phyloP scores from a whole-genome alignment of 2,113 vertebrate species.

The Alectura lathami region DNA sequence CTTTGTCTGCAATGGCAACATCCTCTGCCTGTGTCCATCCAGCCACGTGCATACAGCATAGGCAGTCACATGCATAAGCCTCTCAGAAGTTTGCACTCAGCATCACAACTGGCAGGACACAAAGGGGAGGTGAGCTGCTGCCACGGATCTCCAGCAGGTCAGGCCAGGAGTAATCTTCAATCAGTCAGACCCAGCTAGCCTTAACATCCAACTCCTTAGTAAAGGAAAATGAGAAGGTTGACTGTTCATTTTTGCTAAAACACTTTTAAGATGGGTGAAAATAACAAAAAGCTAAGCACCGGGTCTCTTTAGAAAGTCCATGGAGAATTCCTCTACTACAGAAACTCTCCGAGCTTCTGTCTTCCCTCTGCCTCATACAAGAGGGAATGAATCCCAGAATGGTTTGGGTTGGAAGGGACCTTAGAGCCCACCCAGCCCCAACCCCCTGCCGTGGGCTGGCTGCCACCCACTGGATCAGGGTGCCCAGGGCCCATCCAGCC shows the following conservation, averaged over 20 bases:
- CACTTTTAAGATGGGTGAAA: neutral
- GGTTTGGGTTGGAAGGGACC: neutral
- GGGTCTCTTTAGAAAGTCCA: neutral
- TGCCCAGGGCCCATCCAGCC: neutral
- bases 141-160: neutral
- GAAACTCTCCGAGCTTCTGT: neutral
- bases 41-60: neutral
- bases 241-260: neutral
- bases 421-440: neutral
- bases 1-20: rapidly evolving
- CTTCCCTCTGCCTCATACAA: neutral
- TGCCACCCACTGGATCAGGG: neutral
- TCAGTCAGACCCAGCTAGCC: neutral
- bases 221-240: neutral
- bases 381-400: neutral
- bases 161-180: neutral
- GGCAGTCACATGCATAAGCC: rapidly evolving
- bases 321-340: neutral
- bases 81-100: neutral
- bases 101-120: neutral
- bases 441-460: neutral
- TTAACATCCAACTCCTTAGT: neutral
- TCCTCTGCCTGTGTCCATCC: neutral
- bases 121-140: neutral
- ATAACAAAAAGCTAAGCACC: neutral